phyloP scores from a whole-genome alignment of 2,113 vertebrate species.

The Hystrix cristata region DNA sequence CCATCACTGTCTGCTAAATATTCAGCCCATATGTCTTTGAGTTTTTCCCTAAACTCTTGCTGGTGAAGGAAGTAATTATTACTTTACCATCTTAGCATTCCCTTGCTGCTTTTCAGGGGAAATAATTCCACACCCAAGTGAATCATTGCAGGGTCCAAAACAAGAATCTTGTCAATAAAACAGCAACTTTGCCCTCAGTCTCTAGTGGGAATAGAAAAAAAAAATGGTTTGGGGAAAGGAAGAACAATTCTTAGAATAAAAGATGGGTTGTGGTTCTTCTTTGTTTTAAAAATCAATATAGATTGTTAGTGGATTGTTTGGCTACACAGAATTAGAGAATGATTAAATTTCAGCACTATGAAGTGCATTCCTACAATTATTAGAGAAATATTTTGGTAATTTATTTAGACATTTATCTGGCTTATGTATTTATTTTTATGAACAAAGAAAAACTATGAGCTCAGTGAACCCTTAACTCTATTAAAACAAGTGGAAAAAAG shows the following conservation, averaged over 20 bases:
- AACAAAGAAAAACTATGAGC: not conserved
- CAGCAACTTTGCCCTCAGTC: conserved; percentile 73
- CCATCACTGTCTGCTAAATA: conserved; percentile 85
- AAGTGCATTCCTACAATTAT: not conserved
- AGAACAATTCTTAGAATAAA: conserved; percentile 45
- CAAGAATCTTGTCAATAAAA: conserved; percentile 81
- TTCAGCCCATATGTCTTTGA: conserved; percentile 85
- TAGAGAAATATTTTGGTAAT: not conserved
- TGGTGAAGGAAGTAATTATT: conserved; percentile 86
- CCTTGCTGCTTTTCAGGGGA: conserved; percentile 80
- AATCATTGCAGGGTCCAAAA: conserved; percentile 79
- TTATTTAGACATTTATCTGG: not conserved
- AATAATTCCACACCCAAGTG: conserved; percentile 81
- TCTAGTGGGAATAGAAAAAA: conserved; percentile 42
- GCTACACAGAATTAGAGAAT: conserved; percentile 5
- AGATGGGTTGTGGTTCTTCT: conserved; percentile 26
- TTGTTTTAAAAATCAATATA: conserved; percentile 54
- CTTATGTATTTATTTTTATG: conserved; percentile 18
- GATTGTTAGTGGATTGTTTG: not conserved
- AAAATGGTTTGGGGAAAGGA: conserved; percentile 35
- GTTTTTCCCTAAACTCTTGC: conserved; percentile 83
- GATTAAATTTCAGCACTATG: not conserved
- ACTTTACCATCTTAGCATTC: conserved; percentile 82
- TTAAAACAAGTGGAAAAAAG: not conserved
- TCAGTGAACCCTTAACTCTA: not conserved